Conservation (phyloP, 2,113 vertebrate genomes). For the Herpetotheres cachinnans region DNA sequence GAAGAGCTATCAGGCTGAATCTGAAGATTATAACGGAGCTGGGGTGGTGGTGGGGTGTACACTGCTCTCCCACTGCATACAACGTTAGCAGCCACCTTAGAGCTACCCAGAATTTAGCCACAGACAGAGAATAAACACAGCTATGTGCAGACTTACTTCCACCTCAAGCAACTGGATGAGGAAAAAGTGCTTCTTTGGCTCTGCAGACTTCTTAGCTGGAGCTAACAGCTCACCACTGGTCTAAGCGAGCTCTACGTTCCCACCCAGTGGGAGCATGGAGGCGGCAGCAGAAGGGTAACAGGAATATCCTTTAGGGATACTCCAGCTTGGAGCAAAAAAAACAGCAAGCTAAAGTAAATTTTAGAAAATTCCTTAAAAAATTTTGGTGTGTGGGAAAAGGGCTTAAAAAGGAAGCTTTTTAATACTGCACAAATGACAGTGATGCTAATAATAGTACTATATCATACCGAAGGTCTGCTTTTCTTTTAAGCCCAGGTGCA, state of each 20-base stretch:
- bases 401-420: background rate
- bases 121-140: background rate
- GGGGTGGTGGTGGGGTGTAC: no score
- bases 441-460: background rate
- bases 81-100: background rate
- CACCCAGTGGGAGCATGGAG: background rate
- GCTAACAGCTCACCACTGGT: no score
- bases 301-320: background rate
- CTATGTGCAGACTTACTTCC: background rate
- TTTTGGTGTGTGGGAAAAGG: background rate
- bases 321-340: background rate
- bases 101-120: background rate
- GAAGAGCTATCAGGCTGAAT: background rate
- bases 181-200: rapidly evolving
- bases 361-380: background rate
- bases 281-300: background rate
- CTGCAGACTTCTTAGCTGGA: background rate
- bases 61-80: background rate
- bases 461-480: background rate
- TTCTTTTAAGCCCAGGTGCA: background rate
- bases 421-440: background rate
- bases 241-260: background rate
- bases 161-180: background rate
- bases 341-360: background rate
- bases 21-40: background rate